Evolutionary conservation across 2,888 invertebrate genomes (phyloP).

Genomic region (Apeira syringaria): DNA sequence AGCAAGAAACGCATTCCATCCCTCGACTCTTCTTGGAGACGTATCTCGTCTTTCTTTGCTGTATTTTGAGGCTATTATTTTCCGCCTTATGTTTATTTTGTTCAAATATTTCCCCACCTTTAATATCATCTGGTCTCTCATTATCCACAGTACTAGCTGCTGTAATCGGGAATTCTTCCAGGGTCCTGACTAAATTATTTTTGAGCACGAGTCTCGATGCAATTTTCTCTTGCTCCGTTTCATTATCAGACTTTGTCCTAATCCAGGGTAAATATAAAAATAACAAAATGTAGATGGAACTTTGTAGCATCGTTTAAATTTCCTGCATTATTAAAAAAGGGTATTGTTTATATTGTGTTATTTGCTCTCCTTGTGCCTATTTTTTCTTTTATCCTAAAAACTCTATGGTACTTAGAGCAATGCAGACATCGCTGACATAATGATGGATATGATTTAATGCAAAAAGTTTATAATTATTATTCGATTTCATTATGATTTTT

Average conservation of each 20-base stretch:
- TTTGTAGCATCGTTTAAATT: slow-evolving; percentile 33
- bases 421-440: too few relatives aligned
- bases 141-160: slow-evolving; percentile 30
- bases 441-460: too few relatives aligned
- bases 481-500: too few relatives aligned
- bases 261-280: slow-evolving; percentile 41
- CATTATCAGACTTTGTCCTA: slow-evolving; percentile 35
- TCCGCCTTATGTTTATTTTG: slow-evolving; percentile 34
- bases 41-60: slow-evolving; percentile 36
- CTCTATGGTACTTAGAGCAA: too few relatives aligned
- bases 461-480: too few relatives aligned
- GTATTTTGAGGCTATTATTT: slow-evolving; percentile 25
- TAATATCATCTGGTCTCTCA: slow-evolving; percentile 41
- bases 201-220: slow-evolving; percentile 33
- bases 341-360: too few relatives aligned
- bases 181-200: slow-evolving; percentile 40
- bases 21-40: slow-evolving; percentile 18
- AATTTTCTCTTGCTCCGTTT: slow-evolving; percentile 44
- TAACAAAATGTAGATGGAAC: slow-evolving; percentile 46
- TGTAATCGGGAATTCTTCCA: slow-evolving; percentile 37
- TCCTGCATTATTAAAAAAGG: not conserved
- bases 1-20: slow-evolving; percentile 49
- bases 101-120: slow-evolving; percentile 36
- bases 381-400: too few relatives aligned
- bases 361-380: too few relatives aligned